Evolutionary conservation across 2,113 vertebrate species (phyloP).

Genomic region (Rhea americana): DNA sequence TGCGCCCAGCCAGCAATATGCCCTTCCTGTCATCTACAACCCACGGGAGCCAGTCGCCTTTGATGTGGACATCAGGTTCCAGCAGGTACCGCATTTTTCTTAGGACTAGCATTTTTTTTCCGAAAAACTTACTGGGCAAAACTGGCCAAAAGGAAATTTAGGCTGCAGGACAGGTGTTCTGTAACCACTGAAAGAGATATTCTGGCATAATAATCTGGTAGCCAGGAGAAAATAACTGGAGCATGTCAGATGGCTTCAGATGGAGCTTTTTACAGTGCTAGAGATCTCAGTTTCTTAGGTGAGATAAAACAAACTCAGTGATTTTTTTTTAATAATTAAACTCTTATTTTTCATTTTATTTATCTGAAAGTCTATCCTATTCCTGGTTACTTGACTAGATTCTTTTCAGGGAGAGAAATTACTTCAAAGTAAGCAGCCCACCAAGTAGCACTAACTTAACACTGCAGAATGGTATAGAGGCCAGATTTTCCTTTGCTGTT

Average conservation of each 20-base stretch:
- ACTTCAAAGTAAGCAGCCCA: background rate
- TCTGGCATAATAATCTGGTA: background rate
- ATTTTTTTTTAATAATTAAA: background rate
- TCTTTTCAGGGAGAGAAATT: background rate
- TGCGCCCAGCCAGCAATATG: constrained; percentile 75
- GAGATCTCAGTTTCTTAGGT: background rate
- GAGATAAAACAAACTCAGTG: background rate
- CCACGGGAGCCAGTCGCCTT: constrained; percentile 81
- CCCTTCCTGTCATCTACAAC: constrained; percentile 78
- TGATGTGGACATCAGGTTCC: constrained; percentile 86
- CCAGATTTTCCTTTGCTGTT: background rate
- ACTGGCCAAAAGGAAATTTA: background rate
- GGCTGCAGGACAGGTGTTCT: background rate
- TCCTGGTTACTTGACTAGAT: background rate
- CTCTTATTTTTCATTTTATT: background rate
- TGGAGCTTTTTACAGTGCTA: background rate
- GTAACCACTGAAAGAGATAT: background rate
- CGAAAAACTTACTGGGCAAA: background rate
- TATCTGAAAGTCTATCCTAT: background rate
- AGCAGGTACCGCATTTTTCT: constrained; percentile 75
- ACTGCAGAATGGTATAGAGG: background rate
- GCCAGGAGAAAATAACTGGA: background rate
- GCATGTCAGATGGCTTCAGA: background rate
- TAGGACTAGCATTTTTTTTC: background rate
- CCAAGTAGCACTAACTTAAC: background rate